Evolutionary conservation across 2,888 invertebrate species (phyloP), one percentile per base, ranked within the genome.

Genomic region (Loripinus fragilis): DNA sequence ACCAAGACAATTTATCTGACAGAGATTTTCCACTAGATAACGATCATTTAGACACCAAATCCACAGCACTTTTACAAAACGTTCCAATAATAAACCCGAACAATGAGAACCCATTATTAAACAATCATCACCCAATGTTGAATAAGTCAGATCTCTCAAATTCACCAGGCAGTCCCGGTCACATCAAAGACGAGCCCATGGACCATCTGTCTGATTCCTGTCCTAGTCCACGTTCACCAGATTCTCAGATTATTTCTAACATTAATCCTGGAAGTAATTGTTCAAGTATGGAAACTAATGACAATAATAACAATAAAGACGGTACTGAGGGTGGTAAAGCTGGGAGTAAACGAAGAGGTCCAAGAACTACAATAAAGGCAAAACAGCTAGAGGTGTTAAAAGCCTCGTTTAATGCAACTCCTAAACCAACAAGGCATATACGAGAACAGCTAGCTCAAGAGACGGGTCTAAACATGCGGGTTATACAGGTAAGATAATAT

Each of bases 401-500:
- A 95, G 98, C 97, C 83, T 99, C 99, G 79, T 99, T 99, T 94
- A 97, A 98, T 89, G 98, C 98, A 93, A 99, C 99, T 80, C 99
- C 99, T 85, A 99, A 99, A 94, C 99, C 99, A n/a, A 99, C 99
- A 87, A 95, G 99, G 93, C 99, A 99, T 94, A 99, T 99, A 95
- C 96, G 99, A 93, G 99, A 99, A 94, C 99, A 99, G 94, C 95
- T 99, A 90, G 99, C 99, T 88, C 98, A 99, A 94, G 99, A 99
- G 94, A 99, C 99, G 41, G 99, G 99, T 23, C 95, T 99, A 85
- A 99, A 99, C 71, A 99, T 99, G 99, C 96, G 99, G 94, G 99
- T 99, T 89, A 99, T 99, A 95, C 99, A 99, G 97, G 99, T 99
- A 94, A 45, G 45, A 45, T 20, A 17, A 3, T 15, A 41, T 41